Conservation (phyloP, 1,140 invertebrate genomes). For the Dysdera silvatica region DNA sequence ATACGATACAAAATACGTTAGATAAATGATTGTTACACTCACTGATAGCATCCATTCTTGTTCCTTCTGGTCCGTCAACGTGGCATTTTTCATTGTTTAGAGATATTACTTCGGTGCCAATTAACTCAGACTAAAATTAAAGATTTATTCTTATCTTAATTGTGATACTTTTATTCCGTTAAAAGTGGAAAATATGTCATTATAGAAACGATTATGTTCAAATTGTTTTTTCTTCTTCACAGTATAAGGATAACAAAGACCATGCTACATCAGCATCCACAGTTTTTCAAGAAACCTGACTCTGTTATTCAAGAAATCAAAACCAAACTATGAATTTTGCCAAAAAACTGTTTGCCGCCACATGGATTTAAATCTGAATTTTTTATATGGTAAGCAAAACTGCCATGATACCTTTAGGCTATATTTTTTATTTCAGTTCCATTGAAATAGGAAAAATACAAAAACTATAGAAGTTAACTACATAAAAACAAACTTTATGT, state of each 20-base stretch:
- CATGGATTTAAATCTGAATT: no score
- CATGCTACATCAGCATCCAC: background rate
- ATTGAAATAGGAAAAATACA: no score
- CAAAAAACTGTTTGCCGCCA: no score
- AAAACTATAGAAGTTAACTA: no score
- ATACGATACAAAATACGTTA: no score
- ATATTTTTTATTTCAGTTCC: no score
- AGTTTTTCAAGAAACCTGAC: background rate
- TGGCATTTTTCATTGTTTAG: background rate
- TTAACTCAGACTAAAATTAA: background rate
- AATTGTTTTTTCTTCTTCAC: background rate
- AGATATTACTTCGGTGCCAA: background rate
- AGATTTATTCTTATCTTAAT: background rate
- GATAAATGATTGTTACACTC: no score
- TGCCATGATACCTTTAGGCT: no score
- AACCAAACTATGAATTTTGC: no score
- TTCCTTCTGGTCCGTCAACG: background rate
- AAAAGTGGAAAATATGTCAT: background rate
- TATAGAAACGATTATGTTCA: background rate
- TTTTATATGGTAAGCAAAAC: no score
- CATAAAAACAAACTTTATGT: no score
- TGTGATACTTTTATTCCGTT: background rate
- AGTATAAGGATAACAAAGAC: background rate
- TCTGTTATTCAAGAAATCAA: background rate
- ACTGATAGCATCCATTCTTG: background rate